Conservation (phyloP, 2,888 invertebrate species). For the Chalcosyrphus nemorum region DNA sequence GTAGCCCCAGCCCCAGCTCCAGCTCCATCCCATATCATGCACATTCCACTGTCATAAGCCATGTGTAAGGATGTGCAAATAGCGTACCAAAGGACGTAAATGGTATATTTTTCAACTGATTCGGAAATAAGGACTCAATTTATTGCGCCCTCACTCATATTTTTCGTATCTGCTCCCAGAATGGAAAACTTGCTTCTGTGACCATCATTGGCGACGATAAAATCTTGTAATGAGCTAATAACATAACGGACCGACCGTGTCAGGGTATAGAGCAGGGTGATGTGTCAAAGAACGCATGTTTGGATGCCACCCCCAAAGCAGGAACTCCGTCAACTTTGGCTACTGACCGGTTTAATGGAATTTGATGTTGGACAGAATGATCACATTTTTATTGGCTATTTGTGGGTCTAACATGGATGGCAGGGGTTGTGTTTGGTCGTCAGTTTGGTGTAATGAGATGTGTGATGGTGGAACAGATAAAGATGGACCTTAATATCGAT, state of each 20-base stretch:
- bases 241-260: conserved; percentile 66
- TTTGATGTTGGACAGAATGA: conserved; percentile 60
- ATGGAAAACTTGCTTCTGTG: conserved; percentile 52
- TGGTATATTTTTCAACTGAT: conserved; percentile 73
- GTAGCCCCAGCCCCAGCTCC: neutral
- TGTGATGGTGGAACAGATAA: conserved; percentile 68
- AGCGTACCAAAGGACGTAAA: conserved; percentile 67
- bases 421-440: conserved; percentile 21
- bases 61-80: conserved; percentile 71
- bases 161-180: conserved; percentile 46
- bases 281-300: conserved; percentile 60
- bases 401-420: neutral
- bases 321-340: neutral
- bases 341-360: conserved; percentile 54
- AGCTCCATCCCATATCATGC: neutral
- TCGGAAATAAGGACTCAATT: conserved; percentile 74
- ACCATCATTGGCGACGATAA: conserved; percentile 60
- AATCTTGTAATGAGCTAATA: conserved; percentile 73
- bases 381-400: conserved; percentile 64
- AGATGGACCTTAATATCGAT: conserved; percentile 64
- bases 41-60: conserved; percentile 30
- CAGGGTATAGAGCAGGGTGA: conserved; percentile 55
- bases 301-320: neutral
- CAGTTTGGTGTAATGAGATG: conserved; percentile 68
- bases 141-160: conserved; percentile 70